Evolutionary conservation across 2,888 invertebrate genomes (phyloP), one percentile per base, ranked within the genome.

Genomic region (Caenorhabditis macrosperma): DNA sequence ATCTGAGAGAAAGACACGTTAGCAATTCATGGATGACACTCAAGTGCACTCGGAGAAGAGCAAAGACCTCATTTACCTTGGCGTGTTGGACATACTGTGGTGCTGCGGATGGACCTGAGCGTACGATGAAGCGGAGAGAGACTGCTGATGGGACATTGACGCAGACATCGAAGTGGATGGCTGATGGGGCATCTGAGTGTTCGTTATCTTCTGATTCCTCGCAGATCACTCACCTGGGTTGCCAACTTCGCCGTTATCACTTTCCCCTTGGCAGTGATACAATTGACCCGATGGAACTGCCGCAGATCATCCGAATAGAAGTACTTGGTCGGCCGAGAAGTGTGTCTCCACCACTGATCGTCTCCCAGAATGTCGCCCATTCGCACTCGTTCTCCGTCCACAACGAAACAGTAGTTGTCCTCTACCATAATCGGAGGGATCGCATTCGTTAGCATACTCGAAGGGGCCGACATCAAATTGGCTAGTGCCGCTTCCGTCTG

Each of bases 401-500:
- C 89, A 22, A 90, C 88, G 67, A 90, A 90, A 76, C 90, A 91
- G 77, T 90, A 90, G 79, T 90, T 90, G 83, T 91, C 90, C 55
- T 84, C 84, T 17, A 88, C 90, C 88, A 90, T 86, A 10, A 87
- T 82, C 7, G 89, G 87, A 4, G 90, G 90, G 12, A 89, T 87
- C 17, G 77, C 76, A 17, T 78, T 81, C n/a, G 82, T 85, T 20
- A 90, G 74, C 89, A 89, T 89, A 41, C 84, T 81, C 17, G 83
- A 82, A 0, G 90, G 89, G 7, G 90, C 90, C n/a, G 86, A 84
- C 87, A 90, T 89, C 30, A 90, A 80, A 35, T 87, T 89, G 38
- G 88, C 87, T n/a, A 90, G 78, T n/a, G 90, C 90, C 3, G 90
- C 86, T 77, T 90, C 90, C 6, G 90, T 90, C 64, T 91, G 89